Evolutionary conservation across 1,140 invertebrate genomes (phyloP), one percentile per base, ranked within the genome.

Genomic region (Drosophila virilis): DNA sequence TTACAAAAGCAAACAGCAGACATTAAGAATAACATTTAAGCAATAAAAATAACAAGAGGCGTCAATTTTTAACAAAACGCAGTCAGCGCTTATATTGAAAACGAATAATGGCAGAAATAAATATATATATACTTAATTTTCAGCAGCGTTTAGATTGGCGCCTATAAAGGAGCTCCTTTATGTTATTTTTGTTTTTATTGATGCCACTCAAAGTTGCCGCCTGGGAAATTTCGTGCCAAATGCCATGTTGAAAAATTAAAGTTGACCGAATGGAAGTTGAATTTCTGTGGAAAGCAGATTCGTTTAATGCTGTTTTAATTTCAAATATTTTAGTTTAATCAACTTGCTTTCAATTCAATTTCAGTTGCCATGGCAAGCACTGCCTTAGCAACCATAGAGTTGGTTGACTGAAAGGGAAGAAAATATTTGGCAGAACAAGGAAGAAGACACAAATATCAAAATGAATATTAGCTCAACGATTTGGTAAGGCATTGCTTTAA

Each of bases 41-140:
- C 62, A 57, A 81, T 77, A 73, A 78, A 88, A 86, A 86, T 86
- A 82, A 82, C 64, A 86, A 78, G 59, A 61, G 62, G 37, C 81
- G 77, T 80, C 62, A 75, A 85, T 78, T 85, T 85, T 85, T 75
- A 69, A 78, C 67, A 15, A 8, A 28, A 28, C 22, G 22, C 22
- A 28, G 22, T 28, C 4, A 28, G 22, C 22, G 22, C 22, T 5
- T 28, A 28, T 28, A 4, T 28, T 28, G 22, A 28, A 33, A 58
- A 37, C 57, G 45, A 45, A 46, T 58, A 42, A 50, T 57, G 74
- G 61, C 65, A 22, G 43, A 65, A 62, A 45, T 8, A 42, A 35
- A 61, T 55, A 51, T 42, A 48, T 61, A 68, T 58, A 55, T 77
- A 84, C 22, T n/a, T n/a, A 77, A 84, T 80, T 79, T 55, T 17